Conservation (phyloP, 1,140 invertebrate species). For the Calephelis virginiensis region DNA sequence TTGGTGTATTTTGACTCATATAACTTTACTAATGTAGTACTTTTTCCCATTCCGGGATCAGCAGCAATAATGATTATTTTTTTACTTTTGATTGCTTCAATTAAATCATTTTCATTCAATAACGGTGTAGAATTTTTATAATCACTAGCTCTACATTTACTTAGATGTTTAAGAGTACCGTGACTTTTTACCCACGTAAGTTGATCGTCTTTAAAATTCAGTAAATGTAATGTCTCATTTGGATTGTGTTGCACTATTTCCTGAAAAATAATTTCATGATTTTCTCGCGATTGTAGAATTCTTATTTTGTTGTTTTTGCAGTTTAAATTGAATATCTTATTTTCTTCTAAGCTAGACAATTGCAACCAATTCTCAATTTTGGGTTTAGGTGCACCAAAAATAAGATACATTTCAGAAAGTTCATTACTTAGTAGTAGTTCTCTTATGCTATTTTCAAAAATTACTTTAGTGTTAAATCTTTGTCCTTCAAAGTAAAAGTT, state of each 20-base stretch:
- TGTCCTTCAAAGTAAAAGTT: not conserved
- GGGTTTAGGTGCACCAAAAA: not conserved
- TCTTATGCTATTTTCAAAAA: not conserved
- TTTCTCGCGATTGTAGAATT: not conserved
- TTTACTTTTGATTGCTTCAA: not conserved
- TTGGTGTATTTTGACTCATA: not conserved
- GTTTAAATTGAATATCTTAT: not conserved
- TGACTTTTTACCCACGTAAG: not conserved
- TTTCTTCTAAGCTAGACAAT: not conserved
- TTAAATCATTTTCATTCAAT: not conserved
- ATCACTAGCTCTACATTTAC: not conserved
- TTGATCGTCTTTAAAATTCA: not conserved
- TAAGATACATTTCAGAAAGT: not conserved
- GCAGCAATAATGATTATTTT: not conserved
- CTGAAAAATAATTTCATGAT: not conserved
- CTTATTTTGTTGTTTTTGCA: not conserved
- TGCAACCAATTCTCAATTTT: not conserved
- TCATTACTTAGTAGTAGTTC: not conserved
- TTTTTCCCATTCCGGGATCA: slow-evolving; percentile 3
- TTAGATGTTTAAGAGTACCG: not conserved
- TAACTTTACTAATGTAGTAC: not conserved
- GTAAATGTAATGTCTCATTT: not conserved
- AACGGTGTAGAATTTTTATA: not conserved
- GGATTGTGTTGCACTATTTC: not conserved
- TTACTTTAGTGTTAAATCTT: slow-evolving; percentile 1